These are phyloP conservation scores for Laticauda laticaudata DNA, from an alignment of 2,113 vertebrate genomes.

Conservation along the genomic window DNA sequence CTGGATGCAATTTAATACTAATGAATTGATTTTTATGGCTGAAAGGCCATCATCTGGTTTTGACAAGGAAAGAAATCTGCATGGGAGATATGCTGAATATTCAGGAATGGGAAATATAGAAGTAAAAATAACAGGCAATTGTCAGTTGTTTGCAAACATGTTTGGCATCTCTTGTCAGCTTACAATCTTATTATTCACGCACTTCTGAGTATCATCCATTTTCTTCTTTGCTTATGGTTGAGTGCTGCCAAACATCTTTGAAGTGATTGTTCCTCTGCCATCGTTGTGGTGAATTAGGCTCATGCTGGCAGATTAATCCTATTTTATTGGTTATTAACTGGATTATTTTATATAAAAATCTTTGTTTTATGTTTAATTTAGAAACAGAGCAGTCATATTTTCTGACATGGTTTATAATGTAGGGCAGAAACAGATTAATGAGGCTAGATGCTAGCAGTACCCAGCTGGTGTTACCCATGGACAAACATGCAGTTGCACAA, in stretches of 20 bases:
- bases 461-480: no score
- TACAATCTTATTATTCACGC: constrained; percentile 14
- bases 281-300: constrained; percentile 1
- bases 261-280: constrained; percentile 21
- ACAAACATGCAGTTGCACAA: not conserved
- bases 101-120: constrained; percentile 12
- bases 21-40: constrained; percentile 40
- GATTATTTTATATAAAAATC: not conserved
- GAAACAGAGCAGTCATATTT: not conserved
- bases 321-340: not conserved
- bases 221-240: constrained; percentile 35
- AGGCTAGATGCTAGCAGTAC: not conserved
- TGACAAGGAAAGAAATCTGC: constrained; percentile 51
- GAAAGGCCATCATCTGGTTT: constrained; percentile 44
- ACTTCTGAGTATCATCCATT: not conserved
- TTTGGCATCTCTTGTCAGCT: constrained; percentile 17
- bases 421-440: not conserved
- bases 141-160: not conserved
- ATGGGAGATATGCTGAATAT: constrained; percentile 41
- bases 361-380: not conserved
- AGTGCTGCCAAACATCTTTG: constrained; percentile 28
- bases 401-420: not conserved
- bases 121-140: constrained; percentile 22
- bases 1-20: constrained; percentile 48
- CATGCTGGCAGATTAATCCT: not conserved